Percentiles rank a stretch among this genome's conserved stretches.
Evolutionary conservation across 2,113 vertebrate species (phyloP).

Genomic region (Sceloporus undulatus): DNA sequence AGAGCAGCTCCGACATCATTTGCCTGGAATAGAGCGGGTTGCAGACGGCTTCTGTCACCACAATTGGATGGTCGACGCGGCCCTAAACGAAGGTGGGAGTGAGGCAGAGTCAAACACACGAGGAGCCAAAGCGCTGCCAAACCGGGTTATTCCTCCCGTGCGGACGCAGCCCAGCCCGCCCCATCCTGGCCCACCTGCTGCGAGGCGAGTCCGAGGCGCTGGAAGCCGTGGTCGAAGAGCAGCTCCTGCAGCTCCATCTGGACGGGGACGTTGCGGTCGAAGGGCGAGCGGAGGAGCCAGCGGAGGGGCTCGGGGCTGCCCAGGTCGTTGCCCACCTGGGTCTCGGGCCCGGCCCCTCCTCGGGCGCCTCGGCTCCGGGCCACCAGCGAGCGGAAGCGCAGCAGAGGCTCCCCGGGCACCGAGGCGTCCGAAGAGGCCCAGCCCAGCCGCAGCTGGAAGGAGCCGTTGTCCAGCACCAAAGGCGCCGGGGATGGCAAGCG

Average conservation of each 20-base stretch:
- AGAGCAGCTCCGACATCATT: conserved; percentile 92
- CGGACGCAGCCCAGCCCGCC: no score
- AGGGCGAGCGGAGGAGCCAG: conserved; percentile 95
- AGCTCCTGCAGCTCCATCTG: conserved; percentile 97
- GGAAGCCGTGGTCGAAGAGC: conserved; percentile 92
- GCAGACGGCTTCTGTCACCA: conserved; percentile 85
- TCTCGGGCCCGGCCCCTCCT: conserved; percentile 86
- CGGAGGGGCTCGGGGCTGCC: conserved; percentile 92
- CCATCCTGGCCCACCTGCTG: conserved; percentile 66
- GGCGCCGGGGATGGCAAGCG: conserved; percentile 69
- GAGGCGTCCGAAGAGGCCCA: conserved; percentile 81
- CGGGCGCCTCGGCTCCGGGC: conserved; percentile 91
- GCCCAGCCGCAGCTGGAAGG: conserved; percentile 91
- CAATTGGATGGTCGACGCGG: conserved; percentile 83
- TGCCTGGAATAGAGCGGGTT: conserved; percentile 84
- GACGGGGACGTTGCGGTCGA: conserved; percentile 94
- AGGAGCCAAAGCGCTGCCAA: no score
- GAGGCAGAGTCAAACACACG: not conserved
- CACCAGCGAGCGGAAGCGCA: conserved; percentile 89
- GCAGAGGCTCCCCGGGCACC: conserved; percentile 74
- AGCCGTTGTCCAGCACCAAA: conserved; percentile 94
- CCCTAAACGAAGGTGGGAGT: conserved; percentile 69
- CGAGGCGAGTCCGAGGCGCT: conserved; percentile 88
- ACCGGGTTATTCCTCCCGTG: no score
- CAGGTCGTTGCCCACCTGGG: conserved; percentile 94